Evolutionary conservation across 2,888 invertebrate species (phyloP).

Genomic region (Cepaea hortensis): DNA sequence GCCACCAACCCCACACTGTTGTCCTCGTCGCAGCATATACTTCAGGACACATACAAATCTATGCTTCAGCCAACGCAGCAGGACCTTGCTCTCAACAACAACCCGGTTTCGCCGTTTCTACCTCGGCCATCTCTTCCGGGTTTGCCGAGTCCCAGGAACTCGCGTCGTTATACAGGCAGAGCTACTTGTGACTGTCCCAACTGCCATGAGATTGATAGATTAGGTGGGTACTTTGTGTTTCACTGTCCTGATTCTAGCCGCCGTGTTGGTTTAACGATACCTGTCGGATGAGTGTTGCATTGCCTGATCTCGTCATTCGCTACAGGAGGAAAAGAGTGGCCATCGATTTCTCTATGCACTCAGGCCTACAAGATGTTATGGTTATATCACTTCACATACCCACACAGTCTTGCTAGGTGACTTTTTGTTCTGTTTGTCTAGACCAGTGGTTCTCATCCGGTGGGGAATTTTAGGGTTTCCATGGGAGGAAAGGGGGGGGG

Average conservation of each 20-base stretch:
- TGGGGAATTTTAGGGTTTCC: too few species aligned
- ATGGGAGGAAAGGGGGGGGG: too few species aligned
- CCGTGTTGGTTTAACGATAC: too few species aligned
- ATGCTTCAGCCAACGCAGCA: conserved; percentile 81
- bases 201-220: conserved; percentile 93
- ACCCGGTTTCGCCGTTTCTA: conserved; percentile 79
- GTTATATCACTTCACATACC: too few species aligned
- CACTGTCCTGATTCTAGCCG: neutral
- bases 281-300: too few species aligned
- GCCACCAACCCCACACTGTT: conserved; percentile 77
- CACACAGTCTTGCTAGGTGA: too few species aligned
- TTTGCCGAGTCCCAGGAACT: conserved; percentile 71
- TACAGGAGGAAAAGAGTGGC: too few species aligned
- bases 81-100: conserved; percentile 63
- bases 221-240: conserved; percentile 74
- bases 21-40: conserved; percentile 89
- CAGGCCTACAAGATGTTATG: too few species aligned
- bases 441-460: too few species aligned
- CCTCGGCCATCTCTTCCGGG: conserved; percentile 81
- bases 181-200: conserved; percentile 99
- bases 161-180: conserved; percentile 89
- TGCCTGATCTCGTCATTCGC: too few species aligned
- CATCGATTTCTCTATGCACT: too few species aligned
- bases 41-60: conserved; percentile 90
- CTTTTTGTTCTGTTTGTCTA: too few species aligned